phyloP scores from a whole-genome alignment of 2,888 invertebrate genomes.

The Lymantria dispar region DNA sequence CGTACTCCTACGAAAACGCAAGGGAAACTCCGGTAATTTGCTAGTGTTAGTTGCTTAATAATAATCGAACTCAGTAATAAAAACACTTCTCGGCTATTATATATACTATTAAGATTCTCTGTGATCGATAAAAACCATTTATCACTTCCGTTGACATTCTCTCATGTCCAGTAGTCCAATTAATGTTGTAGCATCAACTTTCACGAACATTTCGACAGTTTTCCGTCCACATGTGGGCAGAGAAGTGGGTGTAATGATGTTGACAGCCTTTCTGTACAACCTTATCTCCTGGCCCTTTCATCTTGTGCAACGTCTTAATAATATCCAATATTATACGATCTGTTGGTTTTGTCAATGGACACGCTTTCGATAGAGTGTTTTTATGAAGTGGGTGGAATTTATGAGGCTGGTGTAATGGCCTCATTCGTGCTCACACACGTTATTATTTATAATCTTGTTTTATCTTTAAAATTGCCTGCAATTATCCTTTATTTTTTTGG shows the following conservation, averaged over 20 bases:
- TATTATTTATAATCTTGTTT: too few species aligned
- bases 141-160: constrained; percentile 14
- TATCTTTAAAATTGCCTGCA: too few species aligned
- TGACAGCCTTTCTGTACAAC: constrained; percentile 29
- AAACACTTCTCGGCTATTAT: too few species aligned
- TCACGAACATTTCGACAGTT: constrained; percentile 9
- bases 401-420: not conserved
- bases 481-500: too few species aligned
- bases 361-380: not conserved
- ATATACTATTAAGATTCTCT: not conserved
- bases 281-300: constrained; percentile 27
- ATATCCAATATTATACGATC: constrained; percentile 7
- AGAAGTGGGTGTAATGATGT: constrained; percentile 40
- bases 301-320: constrained; percentile 17
- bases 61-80: too few species aligned
- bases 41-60: too few species aligned
- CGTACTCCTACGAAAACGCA: too few species aligned
- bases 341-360: constrained; percentile 3
- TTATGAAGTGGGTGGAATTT: not conserved
- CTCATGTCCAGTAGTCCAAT: constrained; percentile 7
- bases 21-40: too few species aligned
- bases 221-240: constrained; percentile 24
- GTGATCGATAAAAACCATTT: constrained; percentile 11
- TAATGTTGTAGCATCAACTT: constrained; percentile 9
- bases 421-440: not conserved